Base-by-base conservation (phyloP, 2,113 vertebrate genomes). In the Phainopepla nitens region DNA sequence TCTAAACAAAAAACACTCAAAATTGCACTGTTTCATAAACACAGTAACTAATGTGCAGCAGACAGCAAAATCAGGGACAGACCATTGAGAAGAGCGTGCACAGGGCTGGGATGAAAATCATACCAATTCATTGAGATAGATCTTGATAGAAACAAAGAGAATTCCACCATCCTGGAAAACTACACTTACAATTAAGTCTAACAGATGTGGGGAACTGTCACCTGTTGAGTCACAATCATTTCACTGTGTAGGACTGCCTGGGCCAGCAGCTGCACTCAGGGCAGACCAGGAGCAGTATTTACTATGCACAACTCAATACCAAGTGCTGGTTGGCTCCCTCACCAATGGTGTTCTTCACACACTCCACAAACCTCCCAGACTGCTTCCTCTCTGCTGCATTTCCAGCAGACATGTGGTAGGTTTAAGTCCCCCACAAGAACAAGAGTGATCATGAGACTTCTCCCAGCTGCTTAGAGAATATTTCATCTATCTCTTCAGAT, bases 271-370 rank as follows among this genome's bases (percentile, higher is more conserved):
- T 58, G 47, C 7, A 3, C 51, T 23, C 10, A 6, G 42, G 33
- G 42, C 36, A 72, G 45, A 62, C 49, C 66, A 61, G 51, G n/a
- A 42, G 50, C 71, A 24, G 15, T 2, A 20, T 53, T 51, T 51
- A 7, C 76, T 13, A 17, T 0, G 3, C 42, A 50, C 50, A 60
- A 7, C 56, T 61, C 1, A 0, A 28, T 7, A 24, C 18, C 3
- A 18, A 42, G 51, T 10, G n/a, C 66, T 27, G 13, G 31, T 2
- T n/a, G 60, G 41, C 23, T 61, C 78, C 24, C 35, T 82, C 31
- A 49, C 51, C 51, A 47, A 18, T 9, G 6, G 22, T 28, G 45
- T n/a, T 58, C 36, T 47, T 25, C 56, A 16, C 64, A 79, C 47
- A 12, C 17, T 25, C 31, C 41, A 72, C 0, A 0, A 50, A 78